A percentile compares a stretch with the other conserved stretches of the same genome.
These are phyloP conservation scores for Pygmarrhopalites habei DNA, from an alignment of 1,140 invertebrate genomes.

Conservation along the genomic window DNA sequence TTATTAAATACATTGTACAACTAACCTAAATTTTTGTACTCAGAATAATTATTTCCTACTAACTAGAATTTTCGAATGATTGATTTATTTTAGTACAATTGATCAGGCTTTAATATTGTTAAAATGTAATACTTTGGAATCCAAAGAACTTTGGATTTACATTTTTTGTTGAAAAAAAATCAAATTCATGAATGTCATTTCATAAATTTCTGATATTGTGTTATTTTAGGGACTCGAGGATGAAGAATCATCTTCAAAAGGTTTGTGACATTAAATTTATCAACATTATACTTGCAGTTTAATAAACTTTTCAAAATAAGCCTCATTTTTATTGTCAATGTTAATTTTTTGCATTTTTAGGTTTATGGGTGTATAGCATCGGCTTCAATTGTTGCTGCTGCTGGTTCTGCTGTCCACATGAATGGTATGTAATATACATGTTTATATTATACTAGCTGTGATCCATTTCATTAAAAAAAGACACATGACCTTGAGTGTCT, in stretches of 20 bases:
- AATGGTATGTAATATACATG: slow-evolving; percentile 23
- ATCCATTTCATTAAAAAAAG: background rate
- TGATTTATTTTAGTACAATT: background rate
- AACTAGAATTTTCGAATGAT: background rate
- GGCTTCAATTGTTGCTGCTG: slow-evolving; percentile 68
- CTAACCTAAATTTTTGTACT: background rate
- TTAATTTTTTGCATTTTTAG: too few relatives aligned
- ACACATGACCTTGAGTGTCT: background rate
- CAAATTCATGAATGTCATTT: background rate
- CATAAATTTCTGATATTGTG: background rate
- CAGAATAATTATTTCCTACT: background rate
- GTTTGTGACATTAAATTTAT: too few relatives aligned
- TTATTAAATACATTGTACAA: background rate
- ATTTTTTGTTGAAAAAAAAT: background rate
- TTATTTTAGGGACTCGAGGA: slow-evolving; percentile 59
- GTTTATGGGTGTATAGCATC: slow-evolving; percentile 82
- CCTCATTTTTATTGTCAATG: too few relatives aligned
- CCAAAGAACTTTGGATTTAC: background rate
- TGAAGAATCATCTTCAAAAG: slow-evolving; percentile 85
- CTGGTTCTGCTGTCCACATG: slow-evolving; percentile 72
- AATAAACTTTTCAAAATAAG: too few relatives aligned
- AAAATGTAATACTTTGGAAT: background rate
- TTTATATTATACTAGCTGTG: background rate
- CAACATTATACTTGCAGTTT: too few relatives aligned
- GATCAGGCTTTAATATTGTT: background rate